Evolutionary conservation across 2,888 invertebrate species (phyloP).

Genomic region (Pachydiplax longipennis): DNA sequence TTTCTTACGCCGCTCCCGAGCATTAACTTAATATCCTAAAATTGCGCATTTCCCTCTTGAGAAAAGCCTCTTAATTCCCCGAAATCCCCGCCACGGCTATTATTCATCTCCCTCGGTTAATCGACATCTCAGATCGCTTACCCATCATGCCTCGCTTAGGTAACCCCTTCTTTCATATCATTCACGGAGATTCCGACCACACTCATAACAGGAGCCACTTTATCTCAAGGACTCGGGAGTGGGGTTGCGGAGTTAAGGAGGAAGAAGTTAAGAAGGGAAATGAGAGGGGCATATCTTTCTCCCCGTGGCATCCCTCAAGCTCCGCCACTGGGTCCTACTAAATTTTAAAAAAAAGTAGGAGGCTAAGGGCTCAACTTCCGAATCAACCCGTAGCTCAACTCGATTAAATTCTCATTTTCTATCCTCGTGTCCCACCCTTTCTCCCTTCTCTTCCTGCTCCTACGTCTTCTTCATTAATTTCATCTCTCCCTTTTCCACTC

Average conservation of each 20-base stretch:
- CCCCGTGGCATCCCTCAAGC: not conserved
- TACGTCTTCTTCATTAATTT: not conserved
- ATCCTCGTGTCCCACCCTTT: not conserved
- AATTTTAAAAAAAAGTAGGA: not conserved
- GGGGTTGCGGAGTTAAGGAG: no score
- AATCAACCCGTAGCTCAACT: constrained; percentile 2
- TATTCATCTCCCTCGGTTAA: not conserved
- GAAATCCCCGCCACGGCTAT: not conserved
- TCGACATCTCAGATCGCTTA: not conserved
- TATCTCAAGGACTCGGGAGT: not conserved
- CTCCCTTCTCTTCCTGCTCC: not conserved
- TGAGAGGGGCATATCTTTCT: not conserved
- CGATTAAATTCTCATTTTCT: constrained; percentile 40
- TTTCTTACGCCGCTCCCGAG: not conserved
- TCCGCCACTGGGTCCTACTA: not conserved
- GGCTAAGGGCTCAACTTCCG: not conserved
- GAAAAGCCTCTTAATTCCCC: not conserved
- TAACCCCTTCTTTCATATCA: not conserved
- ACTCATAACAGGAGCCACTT: not conserved
- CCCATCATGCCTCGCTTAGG: not conserved
- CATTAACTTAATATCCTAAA: not conserved
- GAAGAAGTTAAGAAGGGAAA: not conserved
- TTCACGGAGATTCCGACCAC: not conserved
- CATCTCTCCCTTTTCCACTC: not conserved
- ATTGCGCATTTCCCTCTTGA: not conserved